Percentiles rank a stretch among this genome's conserved stretches.
phyloP scores from a whole-genome alignment of 2,113 vertebrate species.

The Syngnathus scovelli region DNA sequence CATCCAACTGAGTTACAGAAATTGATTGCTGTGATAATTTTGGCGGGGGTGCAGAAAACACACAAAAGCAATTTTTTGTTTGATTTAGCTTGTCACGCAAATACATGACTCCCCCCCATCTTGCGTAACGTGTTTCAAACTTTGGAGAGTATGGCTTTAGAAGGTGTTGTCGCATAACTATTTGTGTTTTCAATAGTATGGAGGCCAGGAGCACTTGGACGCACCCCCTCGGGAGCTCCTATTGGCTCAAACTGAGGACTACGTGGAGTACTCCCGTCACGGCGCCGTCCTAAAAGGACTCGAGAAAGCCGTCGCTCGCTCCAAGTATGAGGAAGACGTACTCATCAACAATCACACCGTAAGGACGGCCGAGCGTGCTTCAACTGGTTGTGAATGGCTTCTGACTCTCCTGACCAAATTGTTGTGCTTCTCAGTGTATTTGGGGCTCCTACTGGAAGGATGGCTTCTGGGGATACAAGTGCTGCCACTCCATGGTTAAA shows the following conservation, averaged over 20 bases:
- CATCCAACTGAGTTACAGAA: too few species aligned
- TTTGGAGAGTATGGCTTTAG: background rate
- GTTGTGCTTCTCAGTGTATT: constrained; percentile 75
- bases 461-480: constrained; percentile 92
- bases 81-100: too few species aligned
- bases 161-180: background rate
- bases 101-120: too few species aligned
- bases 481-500: constrained; percentile 94
- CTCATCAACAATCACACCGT: constrained; percentile 91
- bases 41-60: too few species aligned
- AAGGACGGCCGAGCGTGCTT: constrained; percentile 35
- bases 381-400: background rate
- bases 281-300: constrained; percentile 94
- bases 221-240: constrained; percentile 86
- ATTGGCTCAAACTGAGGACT: constrained; percentile 94
- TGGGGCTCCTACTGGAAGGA: constrained; percentile 98
- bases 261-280: constrained; percentile 93
- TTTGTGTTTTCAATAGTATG: constrained; percentile 76
- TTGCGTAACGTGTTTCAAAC: too few species aligned
- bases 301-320: constrained; percentile 89
- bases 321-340: constrained; percentile 96
- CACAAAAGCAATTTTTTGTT: too few species aligned
- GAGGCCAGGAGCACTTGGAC: constrained; percentile 88
- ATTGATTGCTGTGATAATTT: too few species aligned
- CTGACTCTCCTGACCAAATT: constrained; percentile 1